These are phyloP conservation scores for Erebia palarica DNA, from an alignment of 2,888 invertebrate species.

Conservation along the genomic window DNA sequence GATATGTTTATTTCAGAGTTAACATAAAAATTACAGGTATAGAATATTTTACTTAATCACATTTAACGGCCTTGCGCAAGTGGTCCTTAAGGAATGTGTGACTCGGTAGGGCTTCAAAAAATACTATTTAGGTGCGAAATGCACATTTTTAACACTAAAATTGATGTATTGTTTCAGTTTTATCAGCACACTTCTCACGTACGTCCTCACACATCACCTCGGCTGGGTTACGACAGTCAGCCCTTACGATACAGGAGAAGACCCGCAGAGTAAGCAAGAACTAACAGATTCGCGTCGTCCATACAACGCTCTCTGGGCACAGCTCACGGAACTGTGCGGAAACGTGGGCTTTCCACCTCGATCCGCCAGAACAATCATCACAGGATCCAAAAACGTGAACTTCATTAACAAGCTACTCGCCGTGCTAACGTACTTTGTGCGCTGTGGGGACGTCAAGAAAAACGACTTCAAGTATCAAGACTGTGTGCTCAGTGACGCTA, in stretches of 20 bases:
- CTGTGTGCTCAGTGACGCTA: slow-evolving; percentile 62
- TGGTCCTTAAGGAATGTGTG: too few species aligned
- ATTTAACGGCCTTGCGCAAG: too few species aligned
- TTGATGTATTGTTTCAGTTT: slow-evolving; percentile 85
- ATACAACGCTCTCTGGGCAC: slow-evolving; percentile 95
- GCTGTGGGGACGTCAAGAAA: slow-evolving; percentile 87
- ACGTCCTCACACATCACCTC: slow-evolving; percentile 93
- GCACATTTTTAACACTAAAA: slow-evolving; percentile 24
- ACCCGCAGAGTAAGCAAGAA: slow-evolving; percentile 45
- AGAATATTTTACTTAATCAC: too few species aligned
- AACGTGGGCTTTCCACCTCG: slow-evolving; percentile 90
- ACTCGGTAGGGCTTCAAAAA: too few species aligned
- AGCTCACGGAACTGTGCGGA: slow-evolving; percentile 93
- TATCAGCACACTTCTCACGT: slow-evolving; percentile 93
- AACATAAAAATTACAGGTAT: too few species aligned
- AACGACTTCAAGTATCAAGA: slow-evolving; percentile 67
- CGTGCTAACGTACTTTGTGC: slow-evolving; percentile 93
- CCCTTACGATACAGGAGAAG: slow-evolving; percentile 66
- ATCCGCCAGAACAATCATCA: slow-evolving; percentile 90
- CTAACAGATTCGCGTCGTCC: slow-evolving; percentile 63
- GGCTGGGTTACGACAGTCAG: slow-evolving; percentile 94
- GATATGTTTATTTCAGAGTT: too few species aligned
- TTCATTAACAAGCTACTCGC: slow-evolving; percentile 88
- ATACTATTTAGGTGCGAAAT: background rate
- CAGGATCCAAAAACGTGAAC: slow-evolving; percentile 85